A percentile compares a stretch with the other conserved stretches of the same genome.
These are phyloP conservation scores for Trogon melanurus DNA, from an alignment of 2,113 vertebrate genomes.

Conservation along the genomic window DNA sequence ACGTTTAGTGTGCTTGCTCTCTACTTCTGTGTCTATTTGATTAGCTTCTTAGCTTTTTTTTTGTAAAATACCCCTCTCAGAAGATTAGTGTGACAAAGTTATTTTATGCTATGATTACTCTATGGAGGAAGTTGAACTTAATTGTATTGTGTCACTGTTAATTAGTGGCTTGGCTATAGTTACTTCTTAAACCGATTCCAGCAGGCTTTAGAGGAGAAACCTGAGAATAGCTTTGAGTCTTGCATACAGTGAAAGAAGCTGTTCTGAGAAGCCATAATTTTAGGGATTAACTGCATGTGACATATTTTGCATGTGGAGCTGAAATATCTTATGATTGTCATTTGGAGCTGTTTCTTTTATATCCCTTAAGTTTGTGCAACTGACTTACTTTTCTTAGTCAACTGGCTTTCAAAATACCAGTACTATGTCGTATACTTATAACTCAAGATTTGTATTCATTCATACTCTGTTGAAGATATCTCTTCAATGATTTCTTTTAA, in stretches of 20 bases:
- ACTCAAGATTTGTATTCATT: neutral
- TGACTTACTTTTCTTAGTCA: neutral
- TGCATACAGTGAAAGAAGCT: neutral
- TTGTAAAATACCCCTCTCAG: neutral
- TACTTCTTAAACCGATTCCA: neutral
- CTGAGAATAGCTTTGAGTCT: neutral
- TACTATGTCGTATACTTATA: neutral
- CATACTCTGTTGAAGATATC: neutral
- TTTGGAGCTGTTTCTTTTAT: neutral
- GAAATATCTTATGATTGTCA: neutral
- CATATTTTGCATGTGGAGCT: neutral
- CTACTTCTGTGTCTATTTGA: neutral
- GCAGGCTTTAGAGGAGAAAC: neutral
- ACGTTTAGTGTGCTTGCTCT: neutral
- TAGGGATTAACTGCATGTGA: neutral
- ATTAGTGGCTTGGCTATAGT: neutral
- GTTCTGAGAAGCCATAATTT: neutral
- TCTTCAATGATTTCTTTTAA: neutral
- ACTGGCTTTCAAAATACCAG: neutral
- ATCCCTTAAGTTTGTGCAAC: neutral
- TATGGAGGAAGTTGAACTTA: neutral
- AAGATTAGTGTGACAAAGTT: neutral
- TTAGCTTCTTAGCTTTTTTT: neutral
- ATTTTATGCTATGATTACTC: neutral
- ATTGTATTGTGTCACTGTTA: neutral